These are phyloP conservation scores for Solenopsis fugax DNA, from an alignment of 1,140 invertebrate genomes.

Conservation along the genomic window DNA sequence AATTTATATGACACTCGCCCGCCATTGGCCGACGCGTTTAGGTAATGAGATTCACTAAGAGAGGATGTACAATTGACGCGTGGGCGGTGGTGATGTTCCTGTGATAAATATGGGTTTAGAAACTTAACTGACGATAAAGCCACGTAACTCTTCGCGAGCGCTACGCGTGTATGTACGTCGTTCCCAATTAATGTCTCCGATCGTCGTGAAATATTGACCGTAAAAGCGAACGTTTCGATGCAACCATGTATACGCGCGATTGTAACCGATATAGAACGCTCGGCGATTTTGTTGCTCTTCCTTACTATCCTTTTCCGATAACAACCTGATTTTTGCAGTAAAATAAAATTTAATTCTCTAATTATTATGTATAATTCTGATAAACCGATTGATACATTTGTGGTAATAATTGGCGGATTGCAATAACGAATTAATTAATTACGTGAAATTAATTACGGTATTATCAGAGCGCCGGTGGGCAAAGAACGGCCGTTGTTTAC, in stretches of 20 bases:
- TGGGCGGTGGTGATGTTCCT: not conserved
- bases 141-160: not conserved
- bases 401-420: not conserved
- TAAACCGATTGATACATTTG: not conserved
- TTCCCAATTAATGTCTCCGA: slow-evolving; percentile 36
- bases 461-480: not conserved
- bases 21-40: slow-evolving; percentile 67
- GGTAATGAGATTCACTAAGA: slow-evolving; percentile 76
- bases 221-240: not conserved
- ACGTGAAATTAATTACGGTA: slow-evolving; percentile 32
- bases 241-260: not conserved
- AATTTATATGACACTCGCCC: slow-evolving; percentile 73
- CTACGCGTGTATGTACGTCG: not conserved
- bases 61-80: slow-evolving; percentile 63
- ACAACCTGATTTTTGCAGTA: not conserved
- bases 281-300: not conserved
- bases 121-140: slow-evolving; percentile 43
- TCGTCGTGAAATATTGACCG: slow-evolving; percentile 15
- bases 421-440: slow-evolving; percentile 15
- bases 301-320: not conserved
- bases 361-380: not conserved
- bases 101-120: slow-evolving; percentile 43
- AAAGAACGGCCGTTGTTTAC: not conserved
- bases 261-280: not conserved
- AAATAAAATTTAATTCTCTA: not conserved